Evolutionary conservation across 2,888 invertebrate genomes (phyloP).

Genomic region (Thymelicus lineola): DNA sequence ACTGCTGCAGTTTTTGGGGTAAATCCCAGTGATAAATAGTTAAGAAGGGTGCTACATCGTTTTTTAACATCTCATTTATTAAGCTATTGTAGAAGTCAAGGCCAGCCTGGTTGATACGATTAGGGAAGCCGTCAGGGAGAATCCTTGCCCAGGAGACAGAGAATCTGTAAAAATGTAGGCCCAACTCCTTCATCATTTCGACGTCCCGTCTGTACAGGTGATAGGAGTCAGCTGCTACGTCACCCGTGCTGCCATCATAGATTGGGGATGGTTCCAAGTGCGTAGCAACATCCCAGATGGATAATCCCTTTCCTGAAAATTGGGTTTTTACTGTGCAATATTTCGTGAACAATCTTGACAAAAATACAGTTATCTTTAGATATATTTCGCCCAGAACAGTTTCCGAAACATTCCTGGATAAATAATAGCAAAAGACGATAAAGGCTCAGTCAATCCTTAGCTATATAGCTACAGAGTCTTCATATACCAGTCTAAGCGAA

Average conservation of each 20-base stretch:
- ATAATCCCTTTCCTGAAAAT: constrained; percentile 82
- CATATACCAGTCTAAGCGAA: too few relatives aligned
- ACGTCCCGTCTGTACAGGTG: constrained; percentile 85
- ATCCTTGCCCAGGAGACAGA: constrained; percentile 88
- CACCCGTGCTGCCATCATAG: constrained; percentile 67
- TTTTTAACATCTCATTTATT: constrained; percentile 78
- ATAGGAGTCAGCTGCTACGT: constrained; percentile 86
- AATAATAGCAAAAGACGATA: too few relatives aligned
- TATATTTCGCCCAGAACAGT: too few relatives aligned
- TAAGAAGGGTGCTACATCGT: constrained; percentile 81
- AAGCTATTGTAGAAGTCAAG: constrained; percentile 88
- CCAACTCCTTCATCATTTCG: constrained; percentile 70
- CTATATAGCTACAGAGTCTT: too few relatives aligned
- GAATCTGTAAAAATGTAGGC: constrained; percentile 83
- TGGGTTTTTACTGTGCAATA: not conserved
- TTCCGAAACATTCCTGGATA: too few relatives aligned
- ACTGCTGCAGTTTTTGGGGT: constrained; percentile 79
- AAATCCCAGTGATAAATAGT: constrained; percentile 86
- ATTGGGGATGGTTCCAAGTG: constrained; percentile 58
- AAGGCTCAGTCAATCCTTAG: too few relatives aligned
- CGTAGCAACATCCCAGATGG: constrained; percentile 81
- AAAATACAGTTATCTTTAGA: too few relatives aligned
- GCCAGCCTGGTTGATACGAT: constrained; percentile 85
- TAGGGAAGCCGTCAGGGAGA: constrained; percentile 83
- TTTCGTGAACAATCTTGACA: not conserved